Conservation (phyloP, 1,140 invertebrate species). For the Octopus bimaculoides region DNA sequence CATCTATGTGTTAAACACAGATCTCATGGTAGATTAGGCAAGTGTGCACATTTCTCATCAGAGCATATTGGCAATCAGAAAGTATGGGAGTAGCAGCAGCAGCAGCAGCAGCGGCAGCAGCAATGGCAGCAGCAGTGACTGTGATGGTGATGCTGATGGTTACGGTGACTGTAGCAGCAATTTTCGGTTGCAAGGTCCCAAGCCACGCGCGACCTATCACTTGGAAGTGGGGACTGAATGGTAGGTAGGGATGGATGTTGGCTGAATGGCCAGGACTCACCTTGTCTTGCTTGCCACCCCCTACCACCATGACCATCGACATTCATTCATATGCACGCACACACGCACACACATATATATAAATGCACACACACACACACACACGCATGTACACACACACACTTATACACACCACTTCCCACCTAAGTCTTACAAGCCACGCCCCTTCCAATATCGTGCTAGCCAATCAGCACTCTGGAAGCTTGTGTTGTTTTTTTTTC, state of each 20-base stretch:
- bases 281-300: no score
- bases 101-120: not conserved
- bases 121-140: not conserved
- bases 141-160: not conserved
- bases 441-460: no score
- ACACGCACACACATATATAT: not conserved
- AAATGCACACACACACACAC: not conserved
- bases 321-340: not conserved
- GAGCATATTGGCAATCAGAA: constrained; percentile 8
- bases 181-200: constrained; percentile 8
- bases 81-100: not conserved
- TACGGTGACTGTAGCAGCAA: not conserved
- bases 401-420: no score
- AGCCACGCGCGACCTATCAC: constrained; percentile 15
- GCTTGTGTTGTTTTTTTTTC: no score
- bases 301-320: not conserved
- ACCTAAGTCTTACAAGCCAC: no score
- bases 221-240: no score
- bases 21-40: not conserved
- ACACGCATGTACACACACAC: not conserved
- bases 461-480: no score
- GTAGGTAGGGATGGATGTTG: no score
- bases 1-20: constrained; percentile 7
- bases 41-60: constrained; percentile 2
- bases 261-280: no score